phyloP scores from a whole-genome alignment of 2,113 vertebrate species.

The Tetraodon nigroviridis region DNA sequence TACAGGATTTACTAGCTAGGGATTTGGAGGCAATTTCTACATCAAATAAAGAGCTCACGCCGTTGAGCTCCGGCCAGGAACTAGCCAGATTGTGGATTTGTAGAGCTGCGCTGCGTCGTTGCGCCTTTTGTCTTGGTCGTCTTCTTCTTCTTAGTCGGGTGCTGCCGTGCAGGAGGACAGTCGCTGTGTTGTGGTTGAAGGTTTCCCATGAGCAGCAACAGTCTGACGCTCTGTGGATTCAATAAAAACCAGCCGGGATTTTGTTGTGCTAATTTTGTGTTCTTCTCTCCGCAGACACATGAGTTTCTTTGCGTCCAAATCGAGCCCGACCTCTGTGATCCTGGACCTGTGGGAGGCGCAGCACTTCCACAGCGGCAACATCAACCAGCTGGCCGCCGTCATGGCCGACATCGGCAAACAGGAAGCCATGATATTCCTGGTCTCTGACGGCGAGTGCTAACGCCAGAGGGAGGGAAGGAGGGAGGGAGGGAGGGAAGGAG shows the following conservation, averaged over 20 bases:
- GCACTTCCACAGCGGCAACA: conserved; percentile 96
- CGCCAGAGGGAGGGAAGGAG: conserved; percentile 34
- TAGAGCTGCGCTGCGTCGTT: conserved; percentile 13
- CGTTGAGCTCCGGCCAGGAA: conserved; percentile 48
- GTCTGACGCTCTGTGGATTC: not conserved
- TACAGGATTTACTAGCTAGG: conserved; percentile 56
- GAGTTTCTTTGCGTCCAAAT: conserved; percentile 94
- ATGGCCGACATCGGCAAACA: conserved; percentile 98
- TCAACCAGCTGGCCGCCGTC: conserved; percentile 91
- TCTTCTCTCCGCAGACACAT: conserved; percentile 81
- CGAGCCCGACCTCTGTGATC: conserved; percentile 95
- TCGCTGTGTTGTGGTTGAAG: conserved; percentile 30
- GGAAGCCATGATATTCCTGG: conserved; percentile 90
- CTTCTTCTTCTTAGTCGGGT: conserved; percentile 14
- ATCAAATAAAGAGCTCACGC: conserved; percentile 56
- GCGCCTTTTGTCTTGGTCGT: conserved; percentile 39
- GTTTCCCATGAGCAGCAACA: conserved; percentile 9
- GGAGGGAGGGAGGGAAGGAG: not conserved
- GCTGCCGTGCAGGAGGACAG: conserved; percentile 4
- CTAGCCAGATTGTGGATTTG: conserved; percentile 32
- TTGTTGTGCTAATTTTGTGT: not conserved
- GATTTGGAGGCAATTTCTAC: conserved; percentile 53
- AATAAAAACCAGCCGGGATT: conserved; percentile 18
- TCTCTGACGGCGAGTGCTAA: conserved; percentile 96
- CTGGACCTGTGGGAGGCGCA: conserved; percentile 97